A percentile compares a stretch with the other conserved stretches of the same genome.
phyloP scores from a whole-genome alignment of 2,888 invertebrate species.

The Orthosia gracilis region DNA sequence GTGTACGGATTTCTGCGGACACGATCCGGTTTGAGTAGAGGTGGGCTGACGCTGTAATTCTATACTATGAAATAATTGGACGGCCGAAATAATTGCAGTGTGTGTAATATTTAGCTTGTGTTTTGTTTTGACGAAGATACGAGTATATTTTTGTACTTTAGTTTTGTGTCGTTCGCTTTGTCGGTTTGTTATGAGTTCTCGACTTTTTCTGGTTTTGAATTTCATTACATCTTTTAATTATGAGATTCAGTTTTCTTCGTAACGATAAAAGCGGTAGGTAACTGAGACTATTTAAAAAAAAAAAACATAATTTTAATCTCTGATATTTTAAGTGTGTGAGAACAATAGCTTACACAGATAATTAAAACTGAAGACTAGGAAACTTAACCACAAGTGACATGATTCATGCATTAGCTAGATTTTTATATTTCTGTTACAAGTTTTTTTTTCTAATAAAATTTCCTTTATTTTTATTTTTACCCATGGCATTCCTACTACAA shows the following conservation, averaged over 20 bases:
- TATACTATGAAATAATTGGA: conserved; percentile 35
- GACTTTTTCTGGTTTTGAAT: neutral
- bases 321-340: neutral
- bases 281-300: no score
- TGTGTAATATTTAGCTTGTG: conserved; percentile 5
- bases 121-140: conserved; percentile 17
- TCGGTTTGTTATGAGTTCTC: neutral
- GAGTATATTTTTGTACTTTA: neutral
- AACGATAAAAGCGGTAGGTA: no score
- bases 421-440: neutral
- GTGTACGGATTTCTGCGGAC: conserved; percentile 36
- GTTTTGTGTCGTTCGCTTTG: neutral
- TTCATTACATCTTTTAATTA: neutral
- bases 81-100: neutral
- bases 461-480: conserved; percentile 8
- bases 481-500: conserved; percentile 35
- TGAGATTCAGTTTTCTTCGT: neutral
- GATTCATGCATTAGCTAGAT: neutral
- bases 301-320: neutral
- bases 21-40: conserved; percentile 20
- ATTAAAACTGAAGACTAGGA: no score
- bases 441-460: neutral
- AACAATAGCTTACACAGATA: no score
- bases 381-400: neutral
- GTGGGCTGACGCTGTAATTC: conserved; percentile 34